Evolutionary conservation across 2,113 vertebrate species (phyloP).

Genomic region (Indicator indicator): DNA sequence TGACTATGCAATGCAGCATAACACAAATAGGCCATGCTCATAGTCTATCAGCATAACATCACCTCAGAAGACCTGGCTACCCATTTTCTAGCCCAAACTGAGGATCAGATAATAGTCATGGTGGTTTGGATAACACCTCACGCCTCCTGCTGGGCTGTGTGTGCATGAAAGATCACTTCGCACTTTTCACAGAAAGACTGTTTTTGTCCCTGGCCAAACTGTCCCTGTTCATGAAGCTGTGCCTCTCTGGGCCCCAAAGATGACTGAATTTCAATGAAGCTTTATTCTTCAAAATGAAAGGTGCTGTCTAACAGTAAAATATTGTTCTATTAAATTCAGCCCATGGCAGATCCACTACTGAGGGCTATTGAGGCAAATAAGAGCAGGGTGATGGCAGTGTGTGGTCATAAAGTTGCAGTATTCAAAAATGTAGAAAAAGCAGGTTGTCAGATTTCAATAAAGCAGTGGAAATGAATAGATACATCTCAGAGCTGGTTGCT

Average conservation of each 20-base stretch:
- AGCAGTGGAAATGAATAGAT: slow-evolving; percentile 58
- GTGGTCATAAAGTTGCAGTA: slow-evolving; percentile 68
- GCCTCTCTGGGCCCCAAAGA: slow-evolving; percentile 37
- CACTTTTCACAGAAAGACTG: neutral
- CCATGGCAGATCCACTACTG: slow-evolving; percentile 66
- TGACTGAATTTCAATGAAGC: slow-evolving; percentile 68
- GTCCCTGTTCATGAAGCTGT: neutral
- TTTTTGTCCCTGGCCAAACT: neutral
- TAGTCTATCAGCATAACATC: neutral
- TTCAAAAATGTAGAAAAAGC: slow-evolving; percentile 71
- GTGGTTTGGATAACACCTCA: neutral
- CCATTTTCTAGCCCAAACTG: neutral
- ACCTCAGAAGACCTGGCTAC: slow-evolving; percentile 6
- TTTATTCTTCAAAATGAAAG: slow-evolving; percentile 68
- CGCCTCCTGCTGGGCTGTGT: neutral
- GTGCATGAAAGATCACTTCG: neutral
- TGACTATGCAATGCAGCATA: neutral
- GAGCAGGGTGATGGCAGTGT: slow-evolving; percentile 61
- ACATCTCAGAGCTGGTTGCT: slow-evolving; percentile 39
- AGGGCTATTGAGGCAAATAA: slow-evolving; percentile 72
- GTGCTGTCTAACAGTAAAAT: slow-evolving; percentile 66
- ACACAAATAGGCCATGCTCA: neutral
- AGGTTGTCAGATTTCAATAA: slow-evolving; percentile 56
- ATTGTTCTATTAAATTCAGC: slow-evolving; percentile 71
- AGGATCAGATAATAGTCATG: neutral